A percentile compares a stretch with the other conserved stretches of the same genome.
These are phyloP conservation scores for Sipha flava DNA, from an alignment of 1,140 invertebrate genomes.

Conservation along the genomic window DNA sequence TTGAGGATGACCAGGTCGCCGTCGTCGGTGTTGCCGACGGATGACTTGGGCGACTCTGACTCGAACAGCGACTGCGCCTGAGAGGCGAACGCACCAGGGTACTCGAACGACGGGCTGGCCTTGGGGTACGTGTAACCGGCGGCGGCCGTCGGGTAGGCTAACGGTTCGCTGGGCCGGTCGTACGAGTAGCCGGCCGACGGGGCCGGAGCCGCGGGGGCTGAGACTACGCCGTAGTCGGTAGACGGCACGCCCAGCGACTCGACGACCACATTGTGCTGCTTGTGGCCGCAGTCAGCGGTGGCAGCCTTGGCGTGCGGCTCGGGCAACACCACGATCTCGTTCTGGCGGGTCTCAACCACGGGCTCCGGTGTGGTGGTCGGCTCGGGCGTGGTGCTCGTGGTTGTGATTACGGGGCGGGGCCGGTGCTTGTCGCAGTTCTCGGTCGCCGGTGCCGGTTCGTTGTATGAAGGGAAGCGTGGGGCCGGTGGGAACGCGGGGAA, in stretches of 20 bases:
- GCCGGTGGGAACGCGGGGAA: neutral
- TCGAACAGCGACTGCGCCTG: neutral
- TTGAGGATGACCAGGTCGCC: slow-evolving; percentile 15
- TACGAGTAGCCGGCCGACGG: slow-evolving; percentile 18
- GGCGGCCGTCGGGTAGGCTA: neutral
- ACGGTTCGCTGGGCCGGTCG: neutral
- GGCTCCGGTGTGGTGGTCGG: neutral
- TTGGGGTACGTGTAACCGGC: slow-evolving; percentile 7
- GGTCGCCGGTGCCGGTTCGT: neutral
- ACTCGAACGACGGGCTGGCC: neutral
- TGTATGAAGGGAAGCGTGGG: neutral
- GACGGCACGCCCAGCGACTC: neutral
- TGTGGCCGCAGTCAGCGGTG: neutral
- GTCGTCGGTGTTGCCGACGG: neutral
- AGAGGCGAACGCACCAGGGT: neutral
- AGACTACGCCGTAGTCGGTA: neutral
- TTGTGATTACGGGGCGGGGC: neutral
- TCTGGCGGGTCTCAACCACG: neutral
- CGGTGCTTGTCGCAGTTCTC: neutral
- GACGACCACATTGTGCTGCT: neutral
- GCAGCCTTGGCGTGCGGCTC: neutral
- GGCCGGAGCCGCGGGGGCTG: neutral
- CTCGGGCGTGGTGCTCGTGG: neutral
- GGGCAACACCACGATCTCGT: neutral
- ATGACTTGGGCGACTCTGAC: neutral